Base-by-base conservation (phyloP, 2,797 vertebrate species). In the Chrysolophus pictus region DNA sequence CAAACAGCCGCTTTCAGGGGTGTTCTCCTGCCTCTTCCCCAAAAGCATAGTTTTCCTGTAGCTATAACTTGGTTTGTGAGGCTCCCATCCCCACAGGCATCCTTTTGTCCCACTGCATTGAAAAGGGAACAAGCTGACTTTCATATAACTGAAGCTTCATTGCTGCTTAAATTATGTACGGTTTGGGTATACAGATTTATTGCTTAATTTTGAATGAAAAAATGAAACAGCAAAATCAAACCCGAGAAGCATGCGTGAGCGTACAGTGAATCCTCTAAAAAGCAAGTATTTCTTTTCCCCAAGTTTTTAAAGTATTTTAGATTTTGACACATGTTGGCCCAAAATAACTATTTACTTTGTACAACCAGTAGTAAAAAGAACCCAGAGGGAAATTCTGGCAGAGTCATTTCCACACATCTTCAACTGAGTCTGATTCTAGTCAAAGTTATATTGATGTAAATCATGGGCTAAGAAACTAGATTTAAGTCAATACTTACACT, bases 401-500 rank as follows among this genome's bases (percentile, higher is more conserved):
- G 65, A 14, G 31, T 60, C 93, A 49, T 83, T 93, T 87, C 89
- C 84, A 91, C 72, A 93, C 47, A 94, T 87, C 80, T 93, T 93
- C 85, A 82, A 64, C 83, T 74, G 85, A 94, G 80, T 39, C 71
- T 80, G 87, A 95, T 88, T 86, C 80, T 88, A 90, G 83, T 93
- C 86, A 86, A 85, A 87, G 53, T 58, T 84, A 81, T 42, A 83
- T 56, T 76, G 82, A 86, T 85, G 67, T 93, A 96, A 94, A 96
- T 94, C 88, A 68, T 37, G 72, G 88, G 55, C 69, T 88, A 81
- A 96, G 87, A 42, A 94, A 80, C 77, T 92, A 81, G 84, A 89
- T 88, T 95, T 94, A 95, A 95, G 84, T 94, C 92, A 91, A 95
- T 90, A 95, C 79, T 95, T 96, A 96, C 90, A 77, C 87, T 93